Conservation (phyloP, 2,888 invertebrate species). For the Steromphala cineraria region DNA sequence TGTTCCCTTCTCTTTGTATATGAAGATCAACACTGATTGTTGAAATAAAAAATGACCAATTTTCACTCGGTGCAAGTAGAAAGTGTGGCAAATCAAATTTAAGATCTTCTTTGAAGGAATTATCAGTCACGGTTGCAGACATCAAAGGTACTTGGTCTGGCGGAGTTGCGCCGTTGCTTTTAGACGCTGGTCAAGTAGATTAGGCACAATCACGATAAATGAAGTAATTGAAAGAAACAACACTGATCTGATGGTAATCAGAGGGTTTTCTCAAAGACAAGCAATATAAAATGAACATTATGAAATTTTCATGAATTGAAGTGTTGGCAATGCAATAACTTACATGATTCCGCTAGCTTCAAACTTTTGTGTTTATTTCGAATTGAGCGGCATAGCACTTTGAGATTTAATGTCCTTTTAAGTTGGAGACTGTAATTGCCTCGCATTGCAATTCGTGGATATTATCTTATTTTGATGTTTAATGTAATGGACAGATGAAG, state of each 20-base stretch:
- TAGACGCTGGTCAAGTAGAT: slow-evolving; percentile 2
- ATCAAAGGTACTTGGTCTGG: neutral
- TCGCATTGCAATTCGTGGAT: neutral
- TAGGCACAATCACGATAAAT: neutral
- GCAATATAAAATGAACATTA: slow-evolving; percentile 6
- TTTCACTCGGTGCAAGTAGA: neutral
- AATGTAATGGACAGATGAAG: slow-evolving; percentile 2
- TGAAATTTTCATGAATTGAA: slow-evolving; percentile 10
- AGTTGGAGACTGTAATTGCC: neutral
- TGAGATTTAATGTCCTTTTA: neutral
- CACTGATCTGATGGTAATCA: slow-evolving; percentile 2
- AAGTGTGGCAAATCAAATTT: slow-evolving; percentile 1
- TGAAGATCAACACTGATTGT: neutral
- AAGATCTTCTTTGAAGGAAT: slow-evolving; percentile 3
- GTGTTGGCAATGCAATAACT: slow-evolving; percentile 3
- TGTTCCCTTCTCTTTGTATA: neutral
- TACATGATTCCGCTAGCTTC: neutral
- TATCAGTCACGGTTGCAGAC: neutral
- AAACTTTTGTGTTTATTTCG: slow-evolving; percentile 1
- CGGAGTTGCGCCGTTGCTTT: neutral
- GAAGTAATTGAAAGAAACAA: slow-evolving; percentile 8
- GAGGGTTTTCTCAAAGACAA: neutral
- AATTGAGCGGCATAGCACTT: neutral
- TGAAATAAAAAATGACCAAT: neutral
- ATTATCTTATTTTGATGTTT: slow-evolving; percentile 8